Conservation (phyloP, 2,113 vertebrate genomes). For the Acanthisitta chloris region DNA sequence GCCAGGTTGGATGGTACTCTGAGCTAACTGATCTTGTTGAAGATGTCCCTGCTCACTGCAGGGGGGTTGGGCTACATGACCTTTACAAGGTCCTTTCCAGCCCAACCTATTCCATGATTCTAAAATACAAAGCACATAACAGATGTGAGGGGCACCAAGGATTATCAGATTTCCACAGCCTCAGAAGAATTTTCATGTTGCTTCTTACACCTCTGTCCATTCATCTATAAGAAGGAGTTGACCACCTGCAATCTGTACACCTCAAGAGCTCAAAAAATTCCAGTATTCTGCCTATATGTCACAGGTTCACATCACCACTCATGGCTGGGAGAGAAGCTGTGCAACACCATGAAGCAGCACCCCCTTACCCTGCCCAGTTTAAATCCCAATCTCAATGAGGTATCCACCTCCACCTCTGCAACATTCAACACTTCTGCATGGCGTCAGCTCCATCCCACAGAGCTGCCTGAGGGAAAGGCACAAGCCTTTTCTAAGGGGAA, state of each 20-base stretch:
- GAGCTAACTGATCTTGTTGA: neutral
- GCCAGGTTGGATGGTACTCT: neutral
- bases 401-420: neutral
- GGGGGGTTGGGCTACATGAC: neutral
- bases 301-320: neutral
- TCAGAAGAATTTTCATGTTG: neutral
- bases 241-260: neutral
- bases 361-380: neutral
- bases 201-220: neutral
- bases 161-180: neutral
- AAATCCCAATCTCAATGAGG: accelerated
- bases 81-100: neutral
- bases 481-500: neutral
- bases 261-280: neutral
- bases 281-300: neutral
- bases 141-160: neutral
- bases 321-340: neutral
- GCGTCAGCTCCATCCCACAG: neutral
- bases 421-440: neutral
- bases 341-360: neutral
- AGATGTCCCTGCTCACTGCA: neutral
- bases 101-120: neutral
- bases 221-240: neutral
- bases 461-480: neutral
- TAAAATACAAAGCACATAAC: neutral